Evolutionary conservation across 2,888 invertebrate genomes (phyloP).

Genomic region (Pseudococcus jackbeardsleyi): DNA sequence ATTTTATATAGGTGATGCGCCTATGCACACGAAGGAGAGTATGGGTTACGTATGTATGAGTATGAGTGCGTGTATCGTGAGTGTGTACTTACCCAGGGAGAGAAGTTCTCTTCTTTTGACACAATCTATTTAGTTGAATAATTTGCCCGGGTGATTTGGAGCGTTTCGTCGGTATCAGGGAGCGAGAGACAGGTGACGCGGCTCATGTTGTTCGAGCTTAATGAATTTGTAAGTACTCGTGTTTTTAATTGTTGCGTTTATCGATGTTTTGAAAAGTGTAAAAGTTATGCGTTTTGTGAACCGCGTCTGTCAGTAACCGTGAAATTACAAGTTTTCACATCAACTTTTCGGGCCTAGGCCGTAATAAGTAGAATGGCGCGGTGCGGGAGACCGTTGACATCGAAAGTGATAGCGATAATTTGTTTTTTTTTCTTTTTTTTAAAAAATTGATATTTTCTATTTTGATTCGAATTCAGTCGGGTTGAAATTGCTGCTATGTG

Average conservation of each 20-base stretch:
- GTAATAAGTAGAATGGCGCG: background rate
- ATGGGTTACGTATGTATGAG: background rate
- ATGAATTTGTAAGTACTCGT: constrained; percentile 50
- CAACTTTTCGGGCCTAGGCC: background rate
- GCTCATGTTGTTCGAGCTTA: constrained; percentile 38
- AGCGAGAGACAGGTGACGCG: background rate
- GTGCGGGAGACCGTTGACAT: constrained; percentile 15
- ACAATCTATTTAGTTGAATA: constrained; percentile 64
- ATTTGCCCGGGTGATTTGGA: constrained; percentile 59
- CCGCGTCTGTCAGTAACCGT: constrained; percentile 33
- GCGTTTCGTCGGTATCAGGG: constrained; percentile 32
- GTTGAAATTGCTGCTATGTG: too few species aligned
- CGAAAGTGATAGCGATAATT: constrained; percentile 58
- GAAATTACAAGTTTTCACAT: constrained; percentile 62
- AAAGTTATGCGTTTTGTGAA: constrained; percentile 58
- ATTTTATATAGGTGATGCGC: constrained; percentile 52
- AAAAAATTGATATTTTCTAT: too few species aligned
- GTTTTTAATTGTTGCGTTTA: constrained; percentile 54
- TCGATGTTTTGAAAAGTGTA: constrained; percentile 48
- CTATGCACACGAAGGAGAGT: background rate
- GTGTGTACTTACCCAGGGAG: background rate
- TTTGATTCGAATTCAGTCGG: too few species aligned
- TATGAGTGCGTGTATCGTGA: background rate
- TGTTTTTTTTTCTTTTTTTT: too few species aligned
- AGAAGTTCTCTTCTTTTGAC: constrained; percentile 58